These are phyloP conservation scores for Osmerus eperlanus DNA, from an alignment of 2,113 vertebrate genomes.

Conservation along the genomic window DNA sequence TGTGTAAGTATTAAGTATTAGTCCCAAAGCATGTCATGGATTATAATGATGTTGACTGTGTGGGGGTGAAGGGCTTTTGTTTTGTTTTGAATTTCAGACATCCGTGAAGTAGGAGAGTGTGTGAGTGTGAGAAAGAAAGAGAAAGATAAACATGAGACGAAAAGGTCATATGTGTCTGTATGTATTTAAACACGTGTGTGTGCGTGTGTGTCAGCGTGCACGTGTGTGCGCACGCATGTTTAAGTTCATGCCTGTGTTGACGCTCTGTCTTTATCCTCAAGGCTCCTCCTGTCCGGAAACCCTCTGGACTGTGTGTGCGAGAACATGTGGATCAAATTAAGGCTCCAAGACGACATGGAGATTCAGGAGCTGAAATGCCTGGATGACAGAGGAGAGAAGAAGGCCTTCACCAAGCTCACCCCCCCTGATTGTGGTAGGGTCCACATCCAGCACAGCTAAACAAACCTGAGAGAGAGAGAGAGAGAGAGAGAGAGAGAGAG, in stretches of 20 bases:
- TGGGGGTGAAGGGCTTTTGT: too few species aligned
- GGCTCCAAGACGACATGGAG: conserved; percentile 78
- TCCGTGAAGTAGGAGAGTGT: not conserved
- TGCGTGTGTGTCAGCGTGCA: not conserved
- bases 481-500: too few species aligned
- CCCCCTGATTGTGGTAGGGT: conserved; percentile 89
- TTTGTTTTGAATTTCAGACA: too few species aligned
- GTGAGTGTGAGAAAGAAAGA: not conserved
- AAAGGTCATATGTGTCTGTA: not conserved
- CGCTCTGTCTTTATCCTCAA: conserved; percentile 43
- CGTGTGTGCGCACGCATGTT: not conserved
- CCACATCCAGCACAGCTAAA: conserved; percentile 12
- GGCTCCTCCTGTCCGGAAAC: conserved; percentile 85
- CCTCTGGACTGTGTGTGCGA: conserved; percentile 91
- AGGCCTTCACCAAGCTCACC: conserved; percentile 75
- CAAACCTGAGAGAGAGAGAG: not conserved
- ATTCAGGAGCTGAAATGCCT: conserved; percentile 81
- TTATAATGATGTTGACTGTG: too few species aligned
- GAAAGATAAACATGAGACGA: not conserved
- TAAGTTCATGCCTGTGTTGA: not conserved
- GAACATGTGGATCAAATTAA: conserved; percentile 93
- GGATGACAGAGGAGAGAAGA: conserved; percentile 77
- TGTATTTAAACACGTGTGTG: not conserved
- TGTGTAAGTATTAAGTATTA: conserved; percentile 89
- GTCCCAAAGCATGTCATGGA: not conserved